Evolutionary conservation across 2,797 vertebrate genomes (phyloP), one percentile per base, ranked within the genome.

Genomic region (Thalassophryne amazonica): DNA sequence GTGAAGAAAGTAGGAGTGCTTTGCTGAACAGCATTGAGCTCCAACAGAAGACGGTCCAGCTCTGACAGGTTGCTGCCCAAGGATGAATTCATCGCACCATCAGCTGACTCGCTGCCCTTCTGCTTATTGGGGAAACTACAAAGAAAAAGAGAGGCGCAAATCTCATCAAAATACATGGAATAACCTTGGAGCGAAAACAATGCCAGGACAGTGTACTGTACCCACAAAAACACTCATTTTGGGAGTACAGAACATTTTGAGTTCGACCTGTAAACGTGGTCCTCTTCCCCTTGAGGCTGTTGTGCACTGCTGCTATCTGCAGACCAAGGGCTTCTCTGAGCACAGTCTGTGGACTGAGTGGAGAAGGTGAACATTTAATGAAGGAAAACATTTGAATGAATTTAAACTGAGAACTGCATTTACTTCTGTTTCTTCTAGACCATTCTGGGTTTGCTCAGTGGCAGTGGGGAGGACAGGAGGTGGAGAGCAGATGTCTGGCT

Each of bases 11-110:
- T 76, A 9, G 92, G 71, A 0, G 93, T 89, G 61, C 88, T 93
- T 39, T 97, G 94, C 75, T 99, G 95, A 37, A 98, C 97, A 0
- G 94, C 93, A 0, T 98, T 99, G 53, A 99, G 91, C 67, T 99
- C 97, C 80, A 97, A 69, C 34, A 99, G 91, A 41, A 99, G 92
- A 4, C 95, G 94, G 86, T 99, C 97, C 51, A 99, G 89, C 77
- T 99, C 97, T 0, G 97, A 98, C 52, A 99, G 88, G 86, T 99
- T 99, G 85, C 88, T 96, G 65, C 96, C 97, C 86, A 98, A 64
- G 0, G 91, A 92, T 33, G 94, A 89, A 74, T 90, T 94, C 91
- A 95, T 95, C 65, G 91, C 87, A 3, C 83, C 86, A 7, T 92
- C 86, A 17, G 94, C 93, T 1, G 94, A 90, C 16, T 96, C 94